phyloP scores from a whole-genome alignment of 2,113 vertebrate species.

The Antigone vipio region DNA sequence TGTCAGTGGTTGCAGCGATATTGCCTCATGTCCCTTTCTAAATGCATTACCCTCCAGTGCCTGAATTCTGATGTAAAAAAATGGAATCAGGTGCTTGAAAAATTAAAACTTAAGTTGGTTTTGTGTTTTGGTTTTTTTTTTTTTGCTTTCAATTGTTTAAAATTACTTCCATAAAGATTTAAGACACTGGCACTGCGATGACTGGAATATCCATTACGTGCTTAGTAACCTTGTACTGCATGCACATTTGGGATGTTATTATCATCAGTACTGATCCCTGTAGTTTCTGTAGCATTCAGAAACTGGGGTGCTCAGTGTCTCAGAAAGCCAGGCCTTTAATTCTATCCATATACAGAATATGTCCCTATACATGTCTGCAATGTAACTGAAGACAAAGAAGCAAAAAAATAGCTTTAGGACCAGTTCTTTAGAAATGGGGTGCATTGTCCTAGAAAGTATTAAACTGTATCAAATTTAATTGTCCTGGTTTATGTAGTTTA shows the following conservation, averaged over 20 bases:
- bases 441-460: neutral
- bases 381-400: neutral
- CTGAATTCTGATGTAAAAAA: neutral
- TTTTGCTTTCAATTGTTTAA: neutral
- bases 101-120: neutral
- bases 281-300: neutral
- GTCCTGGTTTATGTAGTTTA: neutral
- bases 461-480: neutral
- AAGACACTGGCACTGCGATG: neutral
- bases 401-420: neutral
- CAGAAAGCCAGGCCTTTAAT: neutral
- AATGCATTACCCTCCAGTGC: neutral
- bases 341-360: neutral
- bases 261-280: neutral
- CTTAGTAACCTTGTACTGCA: neutral
- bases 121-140: neutral
- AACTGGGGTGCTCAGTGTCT: neutral
- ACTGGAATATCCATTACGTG: neutral
- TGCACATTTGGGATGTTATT: neutral
- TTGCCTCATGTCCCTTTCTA: neutral
- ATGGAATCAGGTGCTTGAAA: neutral
- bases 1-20: neutral
- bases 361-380: neutral
- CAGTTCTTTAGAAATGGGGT: neutral
- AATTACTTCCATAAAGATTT: neutral